Evolutionary conservation across 1,140 invertebrate species (phyloP), one percentile per base, ranked within the genome.

Genomic region (Lordiphosa collinella): DNA sequence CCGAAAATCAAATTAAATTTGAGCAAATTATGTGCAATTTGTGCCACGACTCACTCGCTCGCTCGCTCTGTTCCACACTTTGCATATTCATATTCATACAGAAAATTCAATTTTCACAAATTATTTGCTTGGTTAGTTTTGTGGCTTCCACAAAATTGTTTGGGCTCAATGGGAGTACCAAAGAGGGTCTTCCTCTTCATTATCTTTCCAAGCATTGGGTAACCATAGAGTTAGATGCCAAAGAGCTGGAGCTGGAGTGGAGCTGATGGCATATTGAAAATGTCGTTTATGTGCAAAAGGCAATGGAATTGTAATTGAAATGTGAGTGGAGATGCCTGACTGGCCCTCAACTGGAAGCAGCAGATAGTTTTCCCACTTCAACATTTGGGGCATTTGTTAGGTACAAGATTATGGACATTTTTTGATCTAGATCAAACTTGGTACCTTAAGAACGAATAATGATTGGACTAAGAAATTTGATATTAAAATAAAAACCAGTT

Each of bases 81-180:
- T 56, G 36, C 62, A 59, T 80, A 80, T 80, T 82, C 76, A 82
- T 71, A 64, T 70, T 72, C 57, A 70, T 61, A 50, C 61, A 74
- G 55, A 68, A 65, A 82, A 82, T 76, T 82, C 55, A 82, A 82
- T 82, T 82, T 82, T 72, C 50, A 35, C 67, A 76, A 82, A 76
- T 82, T 82, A 82, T 82, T 82, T 76, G 76, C 76, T 72, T 84
- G 76, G 76, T 82, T 80, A 76, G 76, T 80, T 80, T 40, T 80
- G 76, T 82, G 76, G 76, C 71, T 80, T 80, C 76, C 71, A 66
- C 75, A 80, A 63, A 80, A 80, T 82, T 82, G 66, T 75, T 69
- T 59, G 61, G 58, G 14, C 32, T 14, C n/a, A 18, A 12, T 2
- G 25, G 5, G 14, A 46, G 18, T 40, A 16, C 16, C 16, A 16